Base-by-base conservation (phyloP, 2,113 vertebrate species). In the Madoqua kirkii region DNA sequence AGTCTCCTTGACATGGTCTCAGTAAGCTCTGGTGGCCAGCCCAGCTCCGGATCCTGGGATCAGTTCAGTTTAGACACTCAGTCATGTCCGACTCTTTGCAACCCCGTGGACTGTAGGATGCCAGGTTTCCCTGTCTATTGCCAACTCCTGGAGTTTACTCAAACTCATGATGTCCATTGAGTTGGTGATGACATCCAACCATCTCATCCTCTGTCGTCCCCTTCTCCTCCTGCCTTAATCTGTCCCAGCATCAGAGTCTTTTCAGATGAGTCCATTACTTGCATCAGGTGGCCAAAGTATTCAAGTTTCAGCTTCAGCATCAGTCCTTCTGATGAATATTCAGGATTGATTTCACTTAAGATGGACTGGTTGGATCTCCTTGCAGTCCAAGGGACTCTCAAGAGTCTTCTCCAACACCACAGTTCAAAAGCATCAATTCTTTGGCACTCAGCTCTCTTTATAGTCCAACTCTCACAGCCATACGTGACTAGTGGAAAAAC, bases 61-160 rank as follows among this genome's bases (percentile, higher is more conserved):
- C n/a, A 23, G 67, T 71, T 71, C 67, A 40, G 67, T 71, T 71
- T 10, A 71, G 67, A 40, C 0, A 0, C n/a, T 71, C n/a, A 71
- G n/a, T 40, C 17, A 11, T 19, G n/a, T 6, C n/a, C 0, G 5
- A 11, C 17, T 36, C n/a, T 71, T 36, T 71, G 64, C 4, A 19
- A 71, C n/a, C 64, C 17, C 4, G 3, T 71, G 67, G n/a, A 40
- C n/a, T 71, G 19, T 40, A 71, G 64, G 16, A 67, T 0, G 0
- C 33, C 64, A 67, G n/a, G 19, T n/a, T 19, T 71, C n/a, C 67
- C 67, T 23, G n/a, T 71, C n/a, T n/a, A 71, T 12, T 23, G 67
- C n/a, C 67, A 71, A 13, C 19, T 71, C 67, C 67, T 71, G 67
- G 67, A 40, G n/a, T 40, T 71, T 71, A 40, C n/a, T 71, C 67